Evolutionary conservation across 2,888 invertebrate species (phyloP).

Genomic region (Diplolepis rosae): DNA sequence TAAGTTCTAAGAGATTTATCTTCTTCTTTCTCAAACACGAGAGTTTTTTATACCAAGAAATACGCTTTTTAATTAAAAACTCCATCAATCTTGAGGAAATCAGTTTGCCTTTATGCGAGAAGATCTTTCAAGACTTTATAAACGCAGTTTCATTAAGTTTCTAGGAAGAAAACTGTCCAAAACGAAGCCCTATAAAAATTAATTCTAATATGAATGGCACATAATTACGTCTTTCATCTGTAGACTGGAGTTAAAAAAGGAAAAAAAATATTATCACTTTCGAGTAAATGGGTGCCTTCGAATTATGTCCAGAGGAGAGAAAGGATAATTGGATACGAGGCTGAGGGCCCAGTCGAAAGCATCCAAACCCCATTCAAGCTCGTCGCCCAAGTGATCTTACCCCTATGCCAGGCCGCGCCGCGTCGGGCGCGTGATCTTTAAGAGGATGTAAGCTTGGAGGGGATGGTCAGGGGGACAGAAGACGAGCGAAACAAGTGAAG

Average conservation of each 20-base stretch:
- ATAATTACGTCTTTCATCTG: constrained; percentile 24
- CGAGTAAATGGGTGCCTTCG: not conserved
- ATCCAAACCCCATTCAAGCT: constrained; percentile 14
- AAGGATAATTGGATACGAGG: constrained; percentile 16
- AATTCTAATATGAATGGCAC: constrained; percentile 27
- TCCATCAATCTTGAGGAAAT: constrained; percentile 7
- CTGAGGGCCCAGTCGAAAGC: constrained; percentile 9
- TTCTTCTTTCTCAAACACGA: no score
- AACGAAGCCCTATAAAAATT: constrained; percentile 18
- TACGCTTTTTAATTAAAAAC: not conserved
- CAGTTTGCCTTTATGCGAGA: not conserved
- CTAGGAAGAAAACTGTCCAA: not conserved
- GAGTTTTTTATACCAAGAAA: constrained; percentile 25
- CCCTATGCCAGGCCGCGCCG: no score
- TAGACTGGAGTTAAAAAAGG: not conserved
- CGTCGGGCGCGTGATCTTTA: constrained; percentile 56
- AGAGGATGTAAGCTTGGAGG: constrained; percentile 51
- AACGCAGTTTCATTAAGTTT: not conserved
- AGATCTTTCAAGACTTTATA: not conserved
- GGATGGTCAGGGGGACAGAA: constrained; percentile 48
- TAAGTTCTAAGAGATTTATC: no score
- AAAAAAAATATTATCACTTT: constrained; percentile 25
- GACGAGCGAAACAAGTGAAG: constrained; percentile 65
- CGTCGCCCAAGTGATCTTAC: not conserved
- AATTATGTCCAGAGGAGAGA: constrained; percentile 18